phyloP scores from a whole-genome alignment of 2,797 vertebrate species.

The Luscinia megarhynchos region DNA sequence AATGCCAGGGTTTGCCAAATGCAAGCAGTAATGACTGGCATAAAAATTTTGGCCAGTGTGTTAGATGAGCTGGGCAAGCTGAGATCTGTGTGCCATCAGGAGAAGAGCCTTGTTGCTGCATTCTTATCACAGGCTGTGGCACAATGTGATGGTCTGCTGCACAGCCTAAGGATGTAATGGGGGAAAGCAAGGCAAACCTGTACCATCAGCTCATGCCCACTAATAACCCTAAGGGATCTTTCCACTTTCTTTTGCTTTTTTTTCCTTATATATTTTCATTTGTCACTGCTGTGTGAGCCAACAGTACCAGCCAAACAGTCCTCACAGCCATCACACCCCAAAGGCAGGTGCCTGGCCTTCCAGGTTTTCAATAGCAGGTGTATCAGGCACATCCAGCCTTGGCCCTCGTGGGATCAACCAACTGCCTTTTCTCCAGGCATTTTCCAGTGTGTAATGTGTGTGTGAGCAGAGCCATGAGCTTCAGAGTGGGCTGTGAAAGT shows the following conservation, averaged over 20 bases:
- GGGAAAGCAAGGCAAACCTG: neutral
- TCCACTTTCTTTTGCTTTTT: neutral
- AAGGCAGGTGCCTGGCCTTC: accelerated
- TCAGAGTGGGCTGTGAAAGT: neutral
- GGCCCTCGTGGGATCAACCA: accelerated
- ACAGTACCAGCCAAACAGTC: neutral
- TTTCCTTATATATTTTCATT: neutral
- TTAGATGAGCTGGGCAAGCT: neutral
- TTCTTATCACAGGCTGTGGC: neutral
- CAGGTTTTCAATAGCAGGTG: neutral
- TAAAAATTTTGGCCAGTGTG: neutral
- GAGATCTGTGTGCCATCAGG: neutral
- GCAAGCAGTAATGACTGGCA: neutral
- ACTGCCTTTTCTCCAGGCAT: neutral
- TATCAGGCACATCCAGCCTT: neutral
- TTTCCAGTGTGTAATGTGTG: accelerated
- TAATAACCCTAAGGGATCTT: neutral
- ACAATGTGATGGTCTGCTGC: neutral
- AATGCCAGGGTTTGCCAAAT: neutral
- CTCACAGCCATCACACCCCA: neutral
- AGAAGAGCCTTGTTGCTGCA: neutral
- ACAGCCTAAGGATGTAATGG: neutral
- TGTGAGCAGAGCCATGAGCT: neutral
- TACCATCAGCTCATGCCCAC: neutral
- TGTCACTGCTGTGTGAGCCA: neutral